These are phyloP conservation scores for Chironomus riparius DNA, from an alignment of 2,888 invertebrate genomes.

Conservation along the genomic window DNA sequence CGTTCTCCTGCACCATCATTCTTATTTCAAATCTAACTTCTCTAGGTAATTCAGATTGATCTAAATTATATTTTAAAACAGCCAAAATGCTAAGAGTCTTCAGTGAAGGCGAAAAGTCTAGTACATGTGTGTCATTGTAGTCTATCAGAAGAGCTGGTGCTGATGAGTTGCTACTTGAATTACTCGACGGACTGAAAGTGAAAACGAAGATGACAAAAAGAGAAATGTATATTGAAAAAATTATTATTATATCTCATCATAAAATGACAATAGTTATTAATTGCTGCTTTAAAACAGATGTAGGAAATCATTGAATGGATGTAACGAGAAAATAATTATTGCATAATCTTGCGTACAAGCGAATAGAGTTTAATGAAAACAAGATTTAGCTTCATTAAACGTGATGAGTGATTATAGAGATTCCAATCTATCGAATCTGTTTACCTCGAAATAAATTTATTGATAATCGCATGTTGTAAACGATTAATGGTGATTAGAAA, in stretches of 20 bases:
- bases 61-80: conserved; percentile 56
- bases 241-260: not conserved
- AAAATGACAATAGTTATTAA: not conserved
- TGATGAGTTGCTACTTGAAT: not conserved
- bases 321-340: not conserved
- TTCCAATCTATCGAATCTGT: no score
- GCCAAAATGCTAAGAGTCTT: conserved; percentile 61
- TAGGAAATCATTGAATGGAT: not conserved
- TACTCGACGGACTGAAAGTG: conserved; percentile 14
- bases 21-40: conserved; percentile 55
- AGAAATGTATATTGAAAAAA: not conserved
- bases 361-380: not conserved
- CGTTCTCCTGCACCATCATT: conserved; percentile 61
- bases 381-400: not conserved
- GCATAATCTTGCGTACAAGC: not conserved
- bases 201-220: not conserved
- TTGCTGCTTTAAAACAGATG: not conserved
- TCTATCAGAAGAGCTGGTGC: conserved; percentile 49
- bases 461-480: no score
- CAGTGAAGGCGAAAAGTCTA: conserved; percentile 68
- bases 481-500: no score
- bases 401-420: not conserved
- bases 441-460: no score
- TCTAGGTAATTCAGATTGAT: conserved; percentile 53
- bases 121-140: conserved; percentile 71